Conservation (phyloP, 2,113 vertebrate genomes). For the Gadus chalcogrammus region DNA sequence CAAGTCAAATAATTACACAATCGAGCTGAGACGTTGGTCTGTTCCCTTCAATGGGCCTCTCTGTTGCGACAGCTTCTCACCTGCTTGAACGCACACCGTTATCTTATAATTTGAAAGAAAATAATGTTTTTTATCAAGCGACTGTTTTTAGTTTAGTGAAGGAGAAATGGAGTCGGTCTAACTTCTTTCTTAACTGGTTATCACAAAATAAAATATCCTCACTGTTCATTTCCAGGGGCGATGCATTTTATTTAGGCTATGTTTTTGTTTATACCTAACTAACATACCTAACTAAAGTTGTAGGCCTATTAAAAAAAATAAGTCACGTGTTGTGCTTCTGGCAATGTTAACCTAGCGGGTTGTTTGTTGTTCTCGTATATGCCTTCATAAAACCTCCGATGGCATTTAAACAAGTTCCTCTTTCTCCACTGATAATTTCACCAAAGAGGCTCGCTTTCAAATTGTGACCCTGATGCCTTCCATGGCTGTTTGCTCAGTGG, state of each 20-base stretch:
- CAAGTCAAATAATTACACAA: slow-evolving; percentile 89
- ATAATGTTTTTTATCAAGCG: too few species aligned
- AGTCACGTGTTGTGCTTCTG: background rate
- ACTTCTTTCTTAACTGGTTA: too few species aligned
- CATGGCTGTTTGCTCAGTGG: slow-evolving; percentile 82
- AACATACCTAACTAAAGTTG: too few species aligned
- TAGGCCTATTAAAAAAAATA: too few species aligned
- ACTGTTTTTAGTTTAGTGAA: slow-evolving; percentile 6
- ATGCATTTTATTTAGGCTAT: too few species aligned
- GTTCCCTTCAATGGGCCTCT: slow-evolving; percentile 60
- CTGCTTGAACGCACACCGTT: slow-evolving; percentile 60
- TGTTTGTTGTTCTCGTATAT: slow-evolving; percentile 39
- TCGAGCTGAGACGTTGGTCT: slow-evolving; percentile 67
- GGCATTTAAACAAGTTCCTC: slow-evolving; percentile 69
- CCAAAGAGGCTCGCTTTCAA: too few species aligned
- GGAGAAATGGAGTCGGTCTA: background rate
- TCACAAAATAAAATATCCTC: too few species aligned
- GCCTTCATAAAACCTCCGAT: slow-evolving; percentile 64
- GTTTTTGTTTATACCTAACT: too few species aligned
- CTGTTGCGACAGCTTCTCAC: slow-evolving; percentile 52
- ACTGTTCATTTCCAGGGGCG: too few species aligned
- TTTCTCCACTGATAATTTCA: too few species aligned
- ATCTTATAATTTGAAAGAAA: slow-evolving; percentile 21
- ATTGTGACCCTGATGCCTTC: slow-evolving; percentile 36
- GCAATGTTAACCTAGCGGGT: background rate